Conservation (phyloP, 35 echinoderm and acorn worm genomes). For the Apostichopus parvimensis region DNA sequence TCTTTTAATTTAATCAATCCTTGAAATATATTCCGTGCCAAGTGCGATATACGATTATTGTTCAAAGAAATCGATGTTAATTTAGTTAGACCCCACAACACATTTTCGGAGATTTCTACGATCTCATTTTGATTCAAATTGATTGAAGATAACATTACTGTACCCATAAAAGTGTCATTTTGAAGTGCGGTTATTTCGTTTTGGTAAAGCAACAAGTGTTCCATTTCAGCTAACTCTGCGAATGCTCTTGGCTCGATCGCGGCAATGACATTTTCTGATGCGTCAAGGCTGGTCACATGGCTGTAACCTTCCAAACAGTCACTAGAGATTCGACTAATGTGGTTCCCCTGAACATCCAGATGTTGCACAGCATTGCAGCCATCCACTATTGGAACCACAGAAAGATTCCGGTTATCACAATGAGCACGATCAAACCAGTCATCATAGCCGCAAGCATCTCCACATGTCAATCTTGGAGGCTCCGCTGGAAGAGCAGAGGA, state of each 20-base stretch:
- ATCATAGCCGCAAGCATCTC: neutral
- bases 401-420: neutral
- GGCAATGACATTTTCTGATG: neutral
- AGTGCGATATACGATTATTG: neutral
- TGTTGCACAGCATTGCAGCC: neutral
- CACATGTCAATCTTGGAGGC: neutral
- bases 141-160: too few species aligned
- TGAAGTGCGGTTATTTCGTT: neutral
- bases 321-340: neutral
- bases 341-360: neutral
- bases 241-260: neutral
- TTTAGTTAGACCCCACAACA: neutral
- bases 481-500: too few species aligned
- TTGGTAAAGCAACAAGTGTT: neutral
- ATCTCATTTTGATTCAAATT: too few species aligned
- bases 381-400: neutral
- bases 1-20: neutral
- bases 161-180: neutral
- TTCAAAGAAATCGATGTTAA: neutral
- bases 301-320: neutral
- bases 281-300: neutral
- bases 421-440: conserved; percentile 4
- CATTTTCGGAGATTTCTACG: too few species aligned
- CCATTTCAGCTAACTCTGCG: neutral
- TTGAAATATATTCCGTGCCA: neutral